Evolutionary conservation across 2,113 vertebrate genomes (phyloP).

Genomic region (Indicator indicator): DNA sequence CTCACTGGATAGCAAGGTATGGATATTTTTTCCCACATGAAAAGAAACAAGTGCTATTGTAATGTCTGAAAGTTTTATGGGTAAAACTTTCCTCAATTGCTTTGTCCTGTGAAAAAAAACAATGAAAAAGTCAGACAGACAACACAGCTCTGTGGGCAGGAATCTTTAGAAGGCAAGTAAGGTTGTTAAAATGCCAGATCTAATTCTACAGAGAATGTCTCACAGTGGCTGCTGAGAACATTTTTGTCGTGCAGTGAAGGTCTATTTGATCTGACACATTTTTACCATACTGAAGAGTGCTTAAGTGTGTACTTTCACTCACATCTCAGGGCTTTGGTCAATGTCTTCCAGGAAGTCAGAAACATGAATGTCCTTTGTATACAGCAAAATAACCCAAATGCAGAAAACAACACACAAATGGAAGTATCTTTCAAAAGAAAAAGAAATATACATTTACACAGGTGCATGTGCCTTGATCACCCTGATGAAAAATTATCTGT

Average conservation of each 20-base stretch:
- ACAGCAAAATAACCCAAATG: not conserved
- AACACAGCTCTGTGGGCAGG: too few relatives aligned
- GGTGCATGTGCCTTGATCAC: not conserved
- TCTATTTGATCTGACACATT: not conserved
- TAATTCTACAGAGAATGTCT: not conserved
- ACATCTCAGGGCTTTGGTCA: not conserved
- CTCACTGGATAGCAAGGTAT: not conserved
- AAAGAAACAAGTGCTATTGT: not conserved
- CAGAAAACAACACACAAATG: not conserved
- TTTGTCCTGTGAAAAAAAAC: not conserved
- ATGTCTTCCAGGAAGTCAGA: not conserved
- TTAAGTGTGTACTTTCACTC: not conserved
- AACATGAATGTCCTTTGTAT: not conserved
- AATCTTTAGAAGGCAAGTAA: not conserved
- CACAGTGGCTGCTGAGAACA: not conserved
- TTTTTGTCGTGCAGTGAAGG: not conserved
- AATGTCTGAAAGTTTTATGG: not conserved
- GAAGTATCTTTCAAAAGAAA: not conserved
- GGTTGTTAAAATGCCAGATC: not conserved
- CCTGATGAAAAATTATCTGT: not conserved
- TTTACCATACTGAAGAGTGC: not conserved
- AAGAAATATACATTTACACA: not conserved
- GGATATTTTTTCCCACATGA: not conserved
- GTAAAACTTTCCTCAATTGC: not conserved
- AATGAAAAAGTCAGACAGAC: not conserved